phyloP scores from a whole-genome alignment of 2,113 vertebrate species.

The Gobius niger region DNA sequence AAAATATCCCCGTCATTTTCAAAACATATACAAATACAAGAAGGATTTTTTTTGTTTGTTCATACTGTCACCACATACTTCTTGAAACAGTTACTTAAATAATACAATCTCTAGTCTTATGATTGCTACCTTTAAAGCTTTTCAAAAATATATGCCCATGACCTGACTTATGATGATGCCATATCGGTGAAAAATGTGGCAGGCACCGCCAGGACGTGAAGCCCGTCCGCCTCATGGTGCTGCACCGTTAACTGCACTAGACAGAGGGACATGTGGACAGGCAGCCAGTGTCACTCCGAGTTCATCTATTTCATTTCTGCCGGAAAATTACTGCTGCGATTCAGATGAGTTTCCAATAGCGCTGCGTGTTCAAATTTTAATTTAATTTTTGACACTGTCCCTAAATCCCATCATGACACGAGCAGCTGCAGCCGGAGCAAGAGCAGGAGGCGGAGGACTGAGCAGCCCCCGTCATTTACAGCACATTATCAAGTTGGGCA shows the following conservation, averaged over 20 bases:
- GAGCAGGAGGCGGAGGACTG: slow-evolving; percentile 4
- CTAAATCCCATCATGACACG: slow-evolving; percentile 30
- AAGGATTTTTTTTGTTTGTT: no score
- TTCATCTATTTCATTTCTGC: slow-evolving; percentile 30
- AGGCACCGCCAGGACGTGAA: background rate
- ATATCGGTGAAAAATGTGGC: background rate
- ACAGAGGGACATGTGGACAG: slow-evolving; percentile 11
- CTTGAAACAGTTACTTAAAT: no score
- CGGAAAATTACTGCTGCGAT: slow-evolving; percentile 39
- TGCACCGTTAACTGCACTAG: slow-evolving; percentile 17
- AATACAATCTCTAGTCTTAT: no score
- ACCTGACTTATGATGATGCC: background rate
- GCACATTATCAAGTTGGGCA: background rate
- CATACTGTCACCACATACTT: no score
- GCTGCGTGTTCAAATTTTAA: slow-evolving; percentile 50
- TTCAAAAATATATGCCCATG: no score
- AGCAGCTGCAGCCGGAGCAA: slow-evolving; percentile 37
- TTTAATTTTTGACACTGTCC: slow-evolving; percentile 56
- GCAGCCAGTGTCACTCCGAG: slow-evolving; percentile 30
- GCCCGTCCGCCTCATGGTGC: background rate
- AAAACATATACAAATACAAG: no score
- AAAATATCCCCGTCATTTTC: no score
- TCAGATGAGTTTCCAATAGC: slow-evolving; percentile 49
- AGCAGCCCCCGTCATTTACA: background rate
- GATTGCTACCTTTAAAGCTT: no score